Conservation (phyloP, 2,113 vertebrate species). For the Microcebus ravelobensis region DNA sequence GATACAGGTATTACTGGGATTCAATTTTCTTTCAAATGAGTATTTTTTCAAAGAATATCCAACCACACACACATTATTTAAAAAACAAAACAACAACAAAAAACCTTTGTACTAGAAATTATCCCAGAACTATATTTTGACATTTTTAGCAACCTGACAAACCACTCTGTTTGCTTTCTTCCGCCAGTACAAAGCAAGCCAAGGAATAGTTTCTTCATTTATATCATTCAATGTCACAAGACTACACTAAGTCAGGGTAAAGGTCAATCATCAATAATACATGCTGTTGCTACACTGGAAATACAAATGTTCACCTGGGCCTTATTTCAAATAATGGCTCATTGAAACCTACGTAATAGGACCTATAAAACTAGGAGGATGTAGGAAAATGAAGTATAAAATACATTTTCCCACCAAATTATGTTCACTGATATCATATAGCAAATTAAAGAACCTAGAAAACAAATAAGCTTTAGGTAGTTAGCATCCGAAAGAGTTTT, state of each 20-base stretch:
- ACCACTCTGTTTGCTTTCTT: constrained; percentile 69
- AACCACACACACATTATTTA: constrained; percentile 38
- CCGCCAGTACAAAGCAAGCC: constrained; percentile 58
- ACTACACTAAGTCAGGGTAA: constrained; percentile 59
- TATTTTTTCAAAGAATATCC: constrained; percentile 47
- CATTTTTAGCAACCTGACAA: constrained; percentile 70
- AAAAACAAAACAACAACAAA: constrained; percentile 28
- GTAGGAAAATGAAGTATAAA: constrained; percentile 22
- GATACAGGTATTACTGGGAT: constrained; percentile 33
- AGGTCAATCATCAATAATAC: constrained; percentile 67
- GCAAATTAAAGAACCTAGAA: constrained; percentile 29
- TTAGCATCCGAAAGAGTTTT: neutral
- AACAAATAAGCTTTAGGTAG: constrained; percentile 20
- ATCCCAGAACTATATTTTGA: constrained; percentile 62
- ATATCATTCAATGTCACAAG: constrained; percentile 67
- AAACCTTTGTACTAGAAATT: constrained; percentile 57
- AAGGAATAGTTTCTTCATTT: constrained; percentile 69
- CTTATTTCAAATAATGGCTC: constrained; percentile 27
- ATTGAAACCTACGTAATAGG: constrained; percentile 27
- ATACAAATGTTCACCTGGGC: constrained; percentile 38
- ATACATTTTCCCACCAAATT: constrained; percentile 1
- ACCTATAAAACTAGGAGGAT: constrained; percentile 24
- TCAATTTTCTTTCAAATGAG: constrained; percentile 56
- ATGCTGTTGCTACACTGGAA: constrained; percentile 23
- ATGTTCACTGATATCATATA: neutral